Evolutionary conservation across 2,888 invertebrate genomes (phyloP).

Genomic region (Luffia ferchaultella): DNA sequence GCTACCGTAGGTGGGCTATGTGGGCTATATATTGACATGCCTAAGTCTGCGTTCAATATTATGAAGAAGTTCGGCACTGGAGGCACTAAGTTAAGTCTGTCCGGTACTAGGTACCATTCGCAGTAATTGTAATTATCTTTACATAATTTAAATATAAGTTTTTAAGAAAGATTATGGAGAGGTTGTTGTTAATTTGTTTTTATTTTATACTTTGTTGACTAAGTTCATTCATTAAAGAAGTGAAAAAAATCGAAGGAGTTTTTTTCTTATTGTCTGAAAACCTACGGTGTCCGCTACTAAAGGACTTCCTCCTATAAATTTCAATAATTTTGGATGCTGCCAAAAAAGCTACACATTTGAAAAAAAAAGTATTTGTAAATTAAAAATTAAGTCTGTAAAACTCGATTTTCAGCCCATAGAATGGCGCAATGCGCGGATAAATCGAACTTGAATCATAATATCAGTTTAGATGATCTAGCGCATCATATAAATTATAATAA

Average conservation of each 20-base stretch:
- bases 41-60: constrained; percentile 13
- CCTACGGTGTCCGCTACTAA: too few species aligned
- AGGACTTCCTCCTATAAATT: too few species aligned
- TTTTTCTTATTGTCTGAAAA: constrained; percentile 1
- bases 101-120: constrained; percentile 9
- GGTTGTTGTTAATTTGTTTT: constrained; percentile 3
- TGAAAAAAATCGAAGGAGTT: constrained; percentile 1
- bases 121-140: neutral
- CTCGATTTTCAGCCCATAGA: too few species aligned
- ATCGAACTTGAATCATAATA: too few species aligned
- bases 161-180: neutral
- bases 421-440: too few species aligned
- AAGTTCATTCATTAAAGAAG: constrained; percentile 3
- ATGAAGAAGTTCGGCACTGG: constrained; percentile 10
- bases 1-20: constrained; percentile 12
- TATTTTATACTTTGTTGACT: constrained; percentile 5
- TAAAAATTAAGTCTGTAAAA: too few species aligned
- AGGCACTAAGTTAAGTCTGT: constrained; percentile 7
- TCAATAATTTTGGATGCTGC: too few species aligned
- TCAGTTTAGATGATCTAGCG: too few species aligned
- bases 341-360: too few species aligned
- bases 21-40: constrained; percentile 12
- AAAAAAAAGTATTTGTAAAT: too few species aligned
- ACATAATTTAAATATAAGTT: neutral
- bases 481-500: too few species aligned